Percentiles rank a stretch among this genome's conserved stretches.
These are phyloP conservation scores for Balanococcus diminutus DNA, from an alignment of 2,888 invertebrate genomes.

Conservation along the genomic window DNA sequence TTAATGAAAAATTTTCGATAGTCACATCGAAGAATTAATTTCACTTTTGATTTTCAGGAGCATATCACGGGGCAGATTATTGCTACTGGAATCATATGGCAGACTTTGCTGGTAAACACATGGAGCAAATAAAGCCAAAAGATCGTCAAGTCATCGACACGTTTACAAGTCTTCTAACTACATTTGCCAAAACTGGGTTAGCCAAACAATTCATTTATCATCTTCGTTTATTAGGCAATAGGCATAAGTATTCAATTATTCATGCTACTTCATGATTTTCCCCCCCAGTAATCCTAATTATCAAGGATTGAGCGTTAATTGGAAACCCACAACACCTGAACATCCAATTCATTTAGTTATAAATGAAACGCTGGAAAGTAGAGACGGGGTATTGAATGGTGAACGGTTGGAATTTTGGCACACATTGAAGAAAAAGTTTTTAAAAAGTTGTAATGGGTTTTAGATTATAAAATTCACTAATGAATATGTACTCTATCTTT, in stretches of 20 bases:
- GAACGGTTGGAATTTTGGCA: conserved; percentile 2
- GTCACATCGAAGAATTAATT: too few species aligned
- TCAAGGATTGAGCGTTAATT: not conserved
- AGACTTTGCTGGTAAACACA: not conserved
- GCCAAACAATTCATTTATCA: too few species aligned
- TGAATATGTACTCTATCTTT: too few species aligned
- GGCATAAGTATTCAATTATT: too few species aligned
- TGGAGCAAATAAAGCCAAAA: not conserved
- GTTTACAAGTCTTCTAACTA: not conserved
- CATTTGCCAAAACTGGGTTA: not conserved
- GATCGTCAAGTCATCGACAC: not conserved
- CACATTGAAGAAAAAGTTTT: not conserved
- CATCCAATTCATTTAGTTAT: not conserved
- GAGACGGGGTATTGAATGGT: not conserved
- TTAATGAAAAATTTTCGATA: too few species aligned
- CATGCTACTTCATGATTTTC: too few species aligned
- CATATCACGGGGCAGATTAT: too few species aligned
- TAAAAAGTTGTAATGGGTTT: not conserved
- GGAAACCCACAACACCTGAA: not conserved
- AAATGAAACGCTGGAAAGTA: not conserved
- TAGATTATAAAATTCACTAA: too few species aligned
- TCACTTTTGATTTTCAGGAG: too few species aligned
- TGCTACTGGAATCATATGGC: not conserved
- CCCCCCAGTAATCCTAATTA: not conserved
- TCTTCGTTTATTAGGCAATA: too few species aligned